A percentile compares a stretch with the other conserved stretches of the same genome.
Conservation (phyloP, 2,113 vertebrate species). For the Cinclus cinclus region DNA sequence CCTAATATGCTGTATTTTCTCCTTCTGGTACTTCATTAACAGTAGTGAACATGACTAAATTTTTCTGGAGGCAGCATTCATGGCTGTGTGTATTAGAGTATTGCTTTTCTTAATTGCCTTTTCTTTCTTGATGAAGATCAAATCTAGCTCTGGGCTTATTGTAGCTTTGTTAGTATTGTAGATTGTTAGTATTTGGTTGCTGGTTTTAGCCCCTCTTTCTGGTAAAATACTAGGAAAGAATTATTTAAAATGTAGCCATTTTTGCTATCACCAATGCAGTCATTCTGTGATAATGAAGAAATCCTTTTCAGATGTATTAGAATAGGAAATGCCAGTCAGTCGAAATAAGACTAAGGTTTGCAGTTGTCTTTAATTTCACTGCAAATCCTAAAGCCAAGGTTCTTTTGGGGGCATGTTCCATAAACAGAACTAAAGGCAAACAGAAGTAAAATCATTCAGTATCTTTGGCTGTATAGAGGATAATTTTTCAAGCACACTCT, state of each 20-base stretch:
- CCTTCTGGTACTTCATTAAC: not conserved
- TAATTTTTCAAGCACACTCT: not conserved
- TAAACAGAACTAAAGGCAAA: not conserved
- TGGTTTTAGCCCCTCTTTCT: not conserved
- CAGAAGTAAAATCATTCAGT: not conserved
- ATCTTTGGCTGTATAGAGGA: not conserved
- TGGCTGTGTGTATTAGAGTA: not conserved
- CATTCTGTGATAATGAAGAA: not conserved
- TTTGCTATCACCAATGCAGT: not conserved
- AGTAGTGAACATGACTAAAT: not conserved
- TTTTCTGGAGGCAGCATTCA: slow-evolving; percentile 28
- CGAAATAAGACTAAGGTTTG: not conserved
- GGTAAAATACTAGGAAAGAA: not conserved
- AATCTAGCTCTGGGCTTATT: not conserved
- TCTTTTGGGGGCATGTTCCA: not conserved
- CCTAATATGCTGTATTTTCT: not conserved
- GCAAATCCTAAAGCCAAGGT: not conserved
- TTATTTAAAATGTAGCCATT: not conserved
- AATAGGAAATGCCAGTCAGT: not conserved
- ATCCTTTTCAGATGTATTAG: not conserved
- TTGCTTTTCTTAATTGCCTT: slow-evolving; percentile 18
- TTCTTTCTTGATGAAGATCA: slow-evolving; percentile 14
- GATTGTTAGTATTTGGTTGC: not conserved
- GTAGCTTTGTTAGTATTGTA: not conserved
- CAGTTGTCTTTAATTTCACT: not conserved